Conservation (phyloP, 2,797 vertebrate species). For the Taeniopygia guttata region DNA sequence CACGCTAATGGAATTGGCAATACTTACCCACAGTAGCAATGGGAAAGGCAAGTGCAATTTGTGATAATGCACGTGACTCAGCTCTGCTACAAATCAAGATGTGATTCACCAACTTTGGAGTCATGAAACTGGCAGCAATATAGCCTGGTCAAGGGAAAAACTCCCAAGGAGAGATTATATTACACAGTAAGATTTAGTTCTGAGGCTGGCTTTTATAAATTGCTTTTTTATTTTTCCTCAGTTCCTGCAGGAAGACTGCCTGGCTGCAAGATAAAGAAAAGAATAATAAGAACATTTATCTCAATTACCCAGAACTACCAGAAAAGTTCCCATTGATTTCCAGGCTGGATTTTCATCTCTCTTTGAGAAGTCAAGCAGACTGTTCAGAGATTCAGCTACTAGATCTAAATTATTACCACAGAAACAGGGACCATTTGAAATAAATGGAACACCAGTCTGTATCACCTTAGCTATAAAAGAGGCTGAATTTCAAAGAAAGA, state of each 20-base stretch:
- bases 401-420: conserved; percentile 59
- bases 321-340: neutral
- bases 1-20: neutral
- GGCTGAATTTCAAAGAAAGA: conserved; percentile 66
- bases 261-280: conserved; percentile 13
- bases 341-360: conserved; percentile 26
- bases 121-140: neutral
- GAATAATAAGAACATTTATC: neutral
- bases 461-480: conserved; percentile 51
- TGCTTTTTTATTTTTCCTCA: conserved; percentile 5
- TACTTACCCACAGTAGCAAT: neutral
- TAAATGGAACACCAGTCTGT: conserved; percentile 65
- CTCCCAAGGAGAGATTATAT: neutral
- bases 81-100: conserved; percentile 14
- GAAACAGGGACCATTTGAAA: conserved; percentile 53
- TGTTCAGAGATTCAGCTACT: conserved; percentile 48
- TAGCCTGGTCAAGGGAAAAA: neutral
- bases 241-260: neutral
- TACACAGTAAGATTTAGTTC: conserved; percentile 33
- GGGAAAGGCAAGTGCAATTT: neutral
- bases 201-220: conserved; percentile 23
- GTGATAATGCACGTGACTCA: neutral
- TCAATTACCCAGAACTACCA: conserved; percentile 17
- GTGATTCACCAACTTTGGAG: neutral
- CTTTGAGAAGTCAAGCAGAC: conserved; percentile 31